A percentile compares a stretch with the other conserved stretches of the same genome.
Conservation (phyloP, 2,888 invertebrate species). For the Athalia cordata region DNA sequence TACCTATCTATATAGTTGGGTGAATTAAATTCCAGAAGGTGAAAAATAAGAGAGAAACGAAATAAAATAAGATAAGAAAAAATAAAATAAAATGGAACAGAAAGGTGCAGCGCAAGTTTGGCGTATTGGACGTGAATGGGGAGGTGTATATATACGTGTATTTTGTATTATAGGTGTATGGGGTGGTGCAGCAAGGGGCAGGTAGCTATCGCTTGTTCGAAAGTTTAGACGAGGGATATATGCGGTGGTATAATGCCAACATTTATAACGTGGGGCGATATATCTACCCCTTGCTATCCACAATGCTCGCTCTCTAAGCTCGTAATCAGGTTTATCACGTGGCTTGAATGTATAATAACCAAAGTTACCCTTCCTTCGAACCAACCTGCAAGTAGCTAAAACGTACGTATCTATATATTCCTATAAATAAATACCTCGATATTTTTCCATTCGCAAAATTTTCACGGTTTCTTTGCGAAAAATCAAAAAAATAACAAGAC, state of each 20-base stretch:
- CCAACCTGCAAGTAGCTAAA: too few relatives aligned
- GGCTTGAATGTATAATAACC: conserved; percentile 72
- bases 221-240: conserved; percentile 34
- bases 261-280: conserved; percentile 70
- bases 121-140: background rate
- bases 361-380: conserved; percentile 1
- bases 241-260: conserved; percentile 68
- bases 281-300: conserved; percentile 70
- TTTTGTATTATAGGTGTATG: background rate
- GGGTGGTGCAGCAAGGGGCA: background rate
- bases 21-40: too few relatives aligned
- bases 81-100: too few relatives aligned
- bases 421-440: too few relatives aligned
- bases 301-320: conserved; percentile 40
- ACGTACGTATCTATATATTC: too few relatives aligned
- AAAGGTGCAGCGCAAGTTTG: too few relatives aligned
- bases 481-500: too few relatives aligned
- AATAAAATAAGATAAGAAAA: too few relatives aligned
- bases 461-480: too few relatives aligned
- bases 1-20: too few relatives aligned
- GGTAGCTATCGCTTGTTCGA: conserved; percentile 34
- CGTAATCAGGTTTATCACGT: conserved; percentile 54
- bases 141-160: background rate
- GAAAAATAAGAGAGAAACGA: too few relatives aligned
- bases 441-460: too few relatives aligned